A percentile compares a stretch with the other conserved stretches of the same genome.
Conservation (phyloP, 2,113 vertebrate genomes). For the Aleadryas rufinucha region DNA sequence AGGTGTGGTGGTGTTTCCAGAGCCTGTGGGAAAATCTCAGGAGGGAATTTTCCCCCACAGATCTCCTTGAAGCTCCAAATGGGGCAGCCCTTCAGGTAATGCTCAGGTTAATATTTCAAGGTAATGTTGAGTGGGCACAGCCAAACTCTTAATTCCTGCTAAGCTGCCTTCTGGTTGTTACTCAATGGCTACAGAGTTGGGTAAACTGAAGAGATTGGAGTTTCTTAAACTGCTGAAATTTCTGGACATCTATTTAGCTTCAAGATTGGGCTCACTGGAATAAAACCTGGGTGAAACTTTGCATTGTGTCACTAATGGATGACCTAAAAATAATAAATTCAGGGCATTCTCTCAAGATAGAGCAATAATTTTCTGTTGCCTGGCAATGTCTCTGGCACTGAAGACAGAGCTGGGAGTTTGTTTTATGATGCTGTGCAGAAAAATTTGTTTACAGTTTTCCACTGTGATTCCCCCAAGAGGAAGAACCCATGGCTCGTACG, state of each 20-base stretch:
- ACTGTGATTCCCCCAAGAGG: constrained; percentile 41
- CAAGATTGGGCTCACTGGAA: neutral
- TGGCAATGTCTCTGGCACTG: neutral
- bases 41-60: neutral
- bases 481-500: constrained; percentile 5
- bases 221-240: neutral
- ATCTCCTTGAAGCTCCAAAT: neutral
- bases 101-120: neutral
- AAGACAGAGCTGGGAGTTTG: constrained; percentile 18
- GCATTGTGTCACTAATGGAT: neutral
- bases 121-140: neutral
- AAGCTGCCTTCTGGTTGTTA: neutral
- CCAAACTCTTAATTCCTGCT: neutral
- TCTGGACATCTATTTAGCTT: neutral
- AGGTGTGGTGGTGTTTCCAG: neutral
- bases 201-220: neutral
- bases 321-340: constrained; percentile 30
- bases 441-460: constrained; percentile 47
- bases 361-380: constrained; percentile 43
- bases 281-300: neutral
- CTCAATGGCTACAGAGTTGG: neutral
- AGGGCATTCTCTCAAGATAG: neutral
- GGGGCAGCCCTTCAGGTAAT: neutral
- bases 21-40: neutral
- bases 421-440: constrained; percentile 43